Base-by-base conservation (phyloP, 2,797 vertebrate species). In the Acipenser oxyrinchus region DNA sequence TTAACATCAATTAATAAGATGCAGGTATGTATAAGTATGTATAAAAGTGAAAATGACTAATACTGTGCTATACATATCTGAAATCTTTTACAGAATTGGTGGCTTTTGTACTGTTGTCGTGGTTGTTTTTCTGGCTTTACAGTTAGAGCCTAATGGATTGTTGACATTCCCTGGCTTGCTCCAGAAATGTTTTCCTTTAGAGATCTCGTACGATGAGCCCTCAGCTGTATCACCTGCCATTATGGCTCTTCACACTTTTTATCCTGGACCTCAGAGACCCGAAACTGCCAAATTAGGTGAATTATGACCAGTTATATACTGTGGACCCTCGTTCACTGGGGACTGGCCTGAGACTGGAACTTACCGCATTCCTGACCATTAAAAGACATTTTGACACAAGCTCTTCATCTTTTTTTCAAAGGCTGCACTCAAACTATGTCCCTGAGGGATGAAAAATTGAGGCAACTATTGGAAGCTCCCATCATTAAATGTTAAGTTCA, bases 221-320 rank as follows among this genome's bases (percentile, higher is more conserved):
- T 84, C 83, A 80, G 75, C 82, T 85, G 72, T 74, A 83, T 73
- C 69, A 68, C 81, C 84, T 85, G 86, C 86, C 85, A 86, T 84
- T 86, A 86, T 74, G 80, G 81, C 79, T 85, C 84, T 85, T 79
- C 79, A 72, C 78, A 83, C 81, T 82, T 87, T 90, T 91, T 87
- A 87, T 87, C 82, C 80, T 75, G 72, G 79, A 83, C 84, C 82
- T 90, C 64, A 3, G 87, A 90, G 89, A 88, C 82, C 85, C 79
- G 82, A 83, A 89, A 84, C 85, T 90, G 88, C 85, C 88, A 90
- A 87, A 83, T 83, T 82, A 87, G 84, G 82, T 90, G 88, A 92
- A 89, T 89, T 89, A 84, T 89, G 81, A 80, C 86, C 84, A 86
- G 87, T 88, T 88, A 88, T 83, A 80, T 87, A 85, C 84, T 86